Percentiles rank a stretch among this genome's conserved stretches.
phyloP scores from a whole-genome alignment of 2,888 invertebrate genomes.

The Dolichomitus sp. region DNA sequence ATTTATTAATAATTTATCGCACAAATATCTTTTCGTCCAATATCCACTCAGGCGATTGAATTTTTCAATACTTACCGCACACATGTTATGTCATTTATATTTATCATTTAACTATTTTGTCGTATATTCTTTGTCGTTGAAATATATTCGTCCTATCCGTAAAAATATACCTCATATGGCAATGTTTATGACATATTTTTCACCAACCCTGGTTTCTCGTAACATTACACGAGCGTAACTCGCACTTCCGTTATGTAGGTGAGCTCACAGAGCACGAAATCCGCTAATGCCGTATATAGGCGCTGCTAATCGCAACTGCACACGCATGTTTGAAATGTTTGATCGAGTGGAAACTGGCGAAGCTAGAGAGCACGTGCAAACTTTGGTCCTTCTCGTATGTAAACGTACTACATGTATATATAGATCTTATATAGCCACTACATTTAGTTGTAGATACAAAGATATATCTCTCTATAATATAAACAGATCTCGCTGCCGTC shows the following conservation, averaged over 20 bases:
- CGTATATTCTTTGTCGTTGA: too few relatives aligned
- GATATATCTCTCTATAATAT: too few relatives aligned
- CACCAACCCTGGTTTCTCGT: neutral
- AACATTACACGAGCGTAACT: neutral
- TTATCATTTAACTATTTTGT: too few relatives aligned
- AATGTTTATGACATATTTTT: too few relatives aligned
- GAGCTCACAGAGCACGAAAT: neutral
- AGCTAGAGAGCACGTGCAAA: conserved; percentile 39
- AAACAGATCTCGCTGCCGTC: too few relatives aligned
- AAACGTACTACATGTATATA: neutral
- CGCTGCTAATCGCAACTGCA: conserved; percentile 37
- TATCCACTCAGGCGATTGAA: too few relatives aligned
- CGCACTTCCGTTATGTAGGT: neutral
- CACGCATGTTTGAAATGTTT: conserved; percentile 46
- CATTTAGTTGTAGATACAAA: neutral
- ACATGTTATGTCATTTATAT: too few relatives aligned
- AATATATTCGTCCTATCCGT: too few relatives aligned
- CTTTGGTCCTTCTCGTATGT: conserved; percentile 28
- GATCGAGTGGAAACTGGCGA: conserved; percentile 38
- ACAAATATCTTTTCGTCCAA: too few relatives aligned
- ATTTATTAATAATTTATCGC: too few relatives aligned
- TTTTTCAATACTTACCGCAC: too few relatives aligned
- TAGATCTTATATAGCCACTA: conserved; percentile 1
- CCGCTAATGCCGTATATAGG: neutral
- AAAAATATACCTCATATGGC: too few relatives aligned